Conservation (phyloP, 2,888 invertebrate species). For the Plebejus melissa region DNA sequence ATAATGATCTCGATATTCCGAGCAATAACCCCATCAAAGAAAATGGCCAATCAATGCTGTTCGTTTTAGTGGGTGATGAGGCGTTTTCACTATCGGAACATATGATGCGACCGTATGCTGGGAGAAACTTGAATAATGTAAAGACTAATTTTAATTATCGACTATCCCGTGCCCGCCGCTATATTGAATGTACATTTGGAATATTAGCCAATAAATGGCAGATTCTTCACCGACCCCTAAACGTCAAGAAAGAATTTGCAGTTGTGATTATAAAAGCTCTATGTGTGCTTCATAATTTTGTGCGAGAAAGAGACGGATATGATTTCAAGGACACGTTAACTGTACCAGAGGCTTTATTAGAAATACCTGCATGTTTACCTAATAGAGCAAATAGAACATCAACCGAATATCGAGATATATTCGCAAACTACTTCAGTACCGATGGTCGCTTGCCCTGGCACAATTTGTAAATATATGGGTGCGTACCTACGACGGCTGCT, state of each 20-base stretch:
- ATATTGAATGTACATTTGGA: constrained; percentile 34
- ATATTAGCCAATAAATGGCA: constrained; percentile 34
- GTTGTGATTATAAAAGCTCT: constrained; percentile 26
- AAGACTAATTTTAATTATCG: constrained; percentile 33
- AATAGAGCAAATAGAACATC: constrained; percentile 15
- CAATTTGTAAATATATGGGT: constrained; percentile 36
- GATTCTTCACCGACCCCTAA: constrained; percentile 31
- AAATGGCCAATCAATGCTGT: constrained; percentile 32
- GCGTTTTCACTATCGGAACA: constrained; percentile 30
- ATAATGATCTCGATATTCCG: constrained; percentile 32
- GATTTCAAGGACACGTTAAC: constrained; percentile 24
- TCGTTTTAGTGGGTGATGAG: constrained; percentile 32
- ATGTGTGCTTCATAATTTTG: constrained; percentile 32
- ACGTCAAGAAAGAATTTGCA: constrained; percentile 29
- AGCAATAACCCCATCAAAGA: constrained; percentile 31
- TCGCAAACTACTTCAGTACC: constrained; percentile 32
- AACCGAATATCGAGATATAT: constrained; percentile 11
- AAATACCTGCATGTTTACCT: constrained; percentile 11
- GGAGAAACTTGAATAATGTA: constrained; percentile 26
- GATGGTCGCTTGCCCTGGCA: constrained; percentile 35
- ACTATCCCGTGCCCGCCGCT: constrained; percentile 31
- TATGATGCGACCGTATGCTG: constrained; percentile 31
- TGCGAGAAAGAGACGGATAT: constrained; percentile 32
- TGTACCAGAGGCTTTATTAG: constrained; percentile 13
- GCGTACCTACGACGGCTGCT: constrained; percentile 30